Percentiles rank a stretch among this genome's conserved stretches.
Conservation (phyloP, 2,888 invertebrate genomes). For the Griposia aprilina region DNA sequence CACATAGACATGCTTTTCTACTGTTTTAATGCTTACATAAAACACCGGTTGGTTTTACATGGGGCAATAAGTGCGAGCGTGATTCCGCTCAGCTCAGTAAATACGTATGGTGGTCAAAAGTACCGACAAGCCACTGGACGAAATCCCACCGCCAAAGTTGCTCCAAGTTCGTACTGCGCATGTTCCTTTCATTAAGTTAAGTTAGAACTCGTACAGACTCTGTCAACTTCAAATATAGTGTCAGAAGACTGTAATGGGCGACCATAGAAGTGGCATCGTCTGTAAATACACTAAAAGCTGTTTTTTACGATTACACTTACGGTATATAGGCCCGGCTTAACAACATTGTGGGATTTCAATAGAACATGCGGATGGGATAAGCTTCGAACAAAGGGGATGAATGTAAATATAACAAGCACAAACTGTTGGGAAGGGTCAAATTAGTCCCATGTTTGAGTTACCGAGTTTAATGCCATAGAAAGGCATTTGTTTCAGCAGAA, state of each 20-base stretch:
- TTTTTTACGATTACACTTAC: conserved; percentile 58
- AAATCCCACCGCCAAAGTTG: conserved; percentile 63
- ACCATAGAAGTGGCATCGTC: not conserved
- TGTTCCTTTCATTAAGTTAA: conserved; percentile 67
- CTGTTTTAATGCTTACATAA: conserved; percentile 87
- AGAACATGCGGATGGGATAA: conserved; percentile 45
- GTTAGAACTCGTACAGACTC: conserved; percentile 66
- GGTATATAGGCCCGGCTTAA: conserved; percentile 32
- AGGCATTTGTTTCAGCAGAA: conserved; percentile 10
- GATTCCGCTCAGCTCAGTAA: conserved; percentile 63
- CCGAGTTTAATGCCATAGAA: conserved; percentile 37
- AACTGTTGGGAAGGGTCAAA: conserved; percentile 53
- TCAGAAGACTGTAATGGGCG: not conserved
- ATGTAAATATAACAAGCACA: conserved; percentile 50
- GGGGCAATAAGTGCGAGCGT: conserved; percentile 75
- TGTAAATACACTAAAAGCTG: conserved; percentile 34
- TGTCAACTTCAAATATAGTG: conserved; percentile 43
- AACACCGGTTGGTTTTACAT: conserved; percentile 82
- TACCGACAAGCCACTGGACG: conserved; percentile 80
- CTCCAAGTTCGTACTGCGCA: conserved; percentile 69
- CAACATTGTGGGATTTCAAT: conserved; percentile 50
- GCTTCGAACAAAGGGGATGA: conserved; percentile 35
- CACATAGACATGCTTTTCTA: conserved; percentile 86
- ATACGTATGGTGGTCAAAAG: conserved; percentile 75
- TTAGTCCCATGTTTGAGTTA: conserved; percentile 55